Evolutionary conservation across 2,113 vertebrate species (phyloP), one percentile per base, ranked within the genome.

Genomic region (Todiramphus saurophagus): DNA sequence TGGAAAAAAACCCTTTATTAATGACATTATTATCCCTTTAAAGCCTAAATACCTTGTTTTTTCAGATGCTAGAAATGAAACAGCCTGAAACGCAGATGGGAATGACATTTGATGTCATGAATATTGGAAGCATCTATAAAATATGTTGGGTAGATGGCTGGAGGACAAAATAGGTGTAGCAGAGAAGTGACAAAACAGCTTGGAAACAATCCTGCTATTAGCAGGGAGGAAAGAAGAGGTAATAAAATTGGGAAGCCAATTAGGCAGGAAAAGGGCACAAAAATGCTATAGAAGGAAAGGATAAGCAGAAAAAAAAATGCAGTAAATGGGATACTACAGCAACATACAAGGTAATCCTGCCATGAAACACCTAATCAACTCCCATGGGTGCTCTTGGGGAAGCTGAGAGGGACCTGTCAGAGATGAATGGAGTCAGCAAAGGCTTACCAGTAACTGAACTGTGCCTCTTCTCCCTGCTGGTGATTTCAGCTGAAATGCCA

Each of bases 111-210:
- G 73, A 68, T 80, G 25, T 44, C 37, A 53, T 41, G 44, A 94
- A 82, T 87, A 94, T 76, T 84, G 48, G 86, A 92, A 94, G 28
- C 15, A 62, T 92, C 60, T 53, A 50, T 78, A 87, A 94, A 83
- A 82, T 39, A n/a, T 7, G 8, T 55, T 89, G 41, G 15, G 88
- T 87, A 69, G 66, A 76, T 53, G 41, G 73, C 51, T 83, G 41
- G 28, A 95, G 70, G 48, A 91, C 44, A 93, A 91, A 95, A 83
- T 53, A 80, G 63, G 35, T 64, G 28, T 55, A 76, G 78, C 20
- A 83, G 37, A 86, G 46, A 69, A 86, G 46, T 37, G 63, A 73
- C n/a, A 48, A 72, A 91, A 83, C 28, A 78, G 39, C 37, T 59
- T 82, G 43, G 89, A 77, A 92, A 87, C 25, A 83, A 62, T 59